Base-by-base conservation (phyloP, 2,113 vertebrate species). In the Catharus fuscescens region DNA sequence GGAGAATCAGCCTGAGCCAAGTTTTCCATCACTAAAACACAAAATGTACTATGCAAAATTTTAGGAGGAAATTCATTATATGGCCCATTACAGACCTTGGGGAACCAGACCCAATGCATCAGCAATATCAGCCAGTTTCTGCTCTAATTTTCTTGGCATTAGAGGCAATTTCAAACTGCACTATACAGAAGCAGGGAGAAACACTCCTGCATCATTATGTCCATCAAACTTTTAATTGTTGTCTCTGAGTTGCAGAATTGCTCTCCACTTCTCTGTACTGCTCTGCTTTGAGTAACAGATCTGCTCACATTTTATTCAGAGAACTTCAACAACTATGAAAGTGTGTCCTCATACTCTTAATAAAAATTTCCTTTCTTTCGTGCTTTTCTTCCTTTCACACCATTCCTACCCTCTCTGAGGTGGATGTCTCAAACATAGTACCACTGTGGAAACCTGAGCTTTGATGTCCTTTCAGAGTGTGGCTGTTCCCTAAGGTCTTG, bases 1-100 rank as follows among this genome's bases (percentile, higher is more conserved):
- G 62, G 48, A 80, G 50, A 89, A 80, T 89, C 67, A 94, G 62
- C 12, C 36, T 50, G 28, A 89, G 19, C 21, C 10, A 40, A 45
- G 32, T 47, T 83, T 80, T 97, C 61, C 69, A 69, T 23, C 50
- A 77, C 36, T 74, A 54, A 76, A 86, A 54, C 29, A 80, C n/a
- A 86, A 80, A 92, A 88, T 38, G 25, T 74, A 72, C 42, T 66
- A 36, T 67, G 44, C 32, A 94, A 71, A 83, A 73, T 26, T 90
- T 91, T 60, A 64, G 72, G 25, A 67, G 29, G 16, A 86, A 83
- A 83, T 90, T 71, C 28, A 45, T 66, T 82, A 36, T 31, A 54
- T 19, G 61, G 10, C 17, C 56, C 38, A 31, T 80, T 73, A 66
- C 12, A 3, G 47, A 52, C 38, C n/a, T 34, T 0, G 0, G 1